Evolutionary conservation across 2,797 vertebrate species (phyloP).

Genomic region (Gadopsis marmoratus): DNA sequence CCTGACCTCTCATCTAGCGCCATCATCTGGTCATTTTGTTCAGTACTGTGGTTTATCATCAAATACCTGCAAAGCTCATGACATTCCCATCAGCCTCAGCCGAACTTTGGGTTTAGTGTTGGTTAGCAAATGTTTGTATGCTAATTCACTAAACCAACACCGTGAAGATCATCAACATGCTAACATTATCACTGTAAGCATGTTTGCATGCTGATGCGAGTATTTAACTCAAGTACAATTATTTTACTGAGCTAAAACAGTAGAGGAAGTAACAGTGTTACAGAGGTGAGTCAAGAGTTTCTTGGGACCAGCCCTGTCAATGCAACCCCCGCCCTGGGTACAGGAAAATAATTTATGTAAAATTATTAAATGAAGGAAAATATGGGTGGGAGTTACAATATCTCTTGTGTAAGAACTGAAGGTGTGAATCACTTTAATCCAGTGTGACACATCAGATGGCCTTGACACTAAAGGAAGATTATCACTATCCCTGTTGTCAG

Average conservation of each 20-base stretch:
- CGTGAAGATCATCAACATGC: not conserved
- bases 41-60: not conserved
- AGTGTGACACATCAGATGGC: constrained; percentile 61
- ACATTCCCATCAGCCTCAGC: not conserved
- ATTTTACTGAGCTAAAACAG: not conserved
- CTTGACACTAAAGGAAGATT: constrained; percentile 80
- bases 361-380: constrained; percentile 6
- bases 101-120: not conserved
- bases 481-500: constrained; percentile 77
- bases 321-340: too few relatives aligned
- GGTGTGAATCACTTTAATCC: constrained; percentile 68
- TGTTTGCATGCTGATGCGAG: not conserved
- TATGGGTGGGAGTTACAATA: constrained; percentile 17
- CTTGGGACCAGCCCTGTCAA: not conserved
- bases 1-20: not conserved
- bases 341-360: not conserved
- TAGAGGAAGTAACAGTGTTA: not conserved
- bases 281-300: not conserved
- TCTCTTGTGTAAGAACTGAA: constrained; percentile 27
- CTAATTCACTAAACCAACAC: not conserved
- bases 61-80: not conserved
- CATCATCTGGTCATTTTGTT: not conserved
- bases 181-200: not conserved
- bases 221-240: not conserved
- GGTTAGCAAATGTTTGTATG: not conserved